Conservation (phyloP, 2,797 vertebrate species). For the Pangasius krempfi region DNA sequence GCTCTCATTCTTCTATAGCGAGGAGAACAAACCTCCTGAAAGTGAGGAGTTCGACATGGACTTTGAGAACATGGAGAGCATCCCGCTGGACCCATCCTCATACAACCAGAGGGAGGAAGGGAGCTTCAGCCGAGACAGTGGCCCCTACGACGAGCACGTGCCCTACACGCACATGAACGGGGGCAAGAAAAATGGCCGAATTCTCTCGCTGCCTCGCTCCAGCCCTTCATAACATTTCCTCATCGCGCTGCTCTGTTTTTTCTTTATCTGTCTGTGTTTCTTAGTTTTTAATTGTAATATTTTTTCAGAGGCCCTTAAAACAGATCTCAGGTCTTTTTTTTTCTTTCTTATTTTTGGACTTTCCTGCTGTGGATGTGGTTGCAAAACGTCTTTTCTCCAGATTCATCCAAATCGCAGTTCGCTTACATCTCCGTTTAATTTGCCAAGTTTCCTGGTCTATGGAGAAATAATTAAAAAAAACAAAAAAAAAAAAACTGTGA, state of each 20-base stretch:
- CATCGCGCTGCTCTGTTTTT: constrained; percentile 57
- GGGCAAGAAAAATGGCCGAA: constrained; percentile 94
- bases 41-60: constrained; percentile 94
- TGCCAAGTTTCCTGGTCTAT: constrained; percentile 76
- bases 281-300: constrained; percentile 63
- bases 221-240: constrained; percentile 90
- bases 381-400: constrained; percentile 54
- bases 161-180: constrained; percentile 99
- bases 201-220: constrained; percentile 89
- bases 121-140: constrained; percentile 81
- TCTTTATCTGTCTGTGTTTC: constrained; percentile 58
- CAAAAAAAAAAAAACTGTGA: constrained; percentile 73
- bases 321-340: constrained; percentile 88
- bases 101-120: constrained; percentile 86
- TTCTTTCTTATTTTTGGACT: constrained; percentile 56
- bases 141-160: constrained; percentile 91
- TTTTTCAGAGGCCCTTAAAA: constrained; percentile 72
- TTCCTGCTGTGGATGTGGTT: constrained; percentile 75
- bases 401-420: constrained; percentile 66
- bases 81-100: constrained; percentile 91
- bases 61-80: constrained; percentile 98
- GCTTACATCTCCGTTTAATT: constrained; percentile 64
- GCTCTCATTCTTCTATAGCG: constrained; percentile 96
- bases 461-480: constrained; percentile 63
- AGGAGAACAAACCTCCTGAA: constrained; percentile 94